Evolutionary conservation across 2,888 invertebrate genomes (phyloP), one percentile per base, ranked within the genome.

Genomic region (Oithona nana): DNA sequence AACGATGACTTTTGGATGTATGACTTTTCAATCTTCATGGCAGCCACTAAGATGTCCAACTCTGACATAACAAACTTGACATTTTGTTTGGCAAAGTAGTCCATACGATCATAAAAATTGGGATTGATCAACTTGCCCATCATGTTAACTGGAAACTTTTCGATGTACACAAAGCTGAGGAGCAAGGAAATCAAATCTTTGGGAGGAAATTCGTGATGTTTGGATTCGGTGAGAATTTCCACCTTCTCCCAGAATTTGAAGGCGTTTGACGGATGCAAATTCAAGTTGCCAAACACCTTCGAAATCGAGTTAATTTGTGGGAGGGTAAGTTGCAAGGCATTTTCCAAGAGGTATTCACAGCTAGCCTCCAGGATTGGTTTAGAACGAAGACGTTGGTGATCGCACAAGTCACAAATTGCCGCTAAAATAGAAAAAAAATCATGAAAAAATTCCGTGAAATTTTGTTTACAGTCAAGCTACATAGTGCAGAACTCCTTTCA

Each of bases 81-180:
- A 26, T 59, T 49, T 1, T 2, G 3, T 24, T 8, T 8, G 26
- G 48, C 26, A 8, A 48, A 49, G 11, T 69, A 67, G 64, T 75
- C 76, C 49, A 82, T 70, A 68, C 78, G 76, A 16, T 77, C 74
- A 63, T 82, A 70, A 69, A 82, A 81, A 65, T 79, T 76, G 16
- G 79, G 74, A 66, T 77, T 79, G 67, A 83, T 80, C 62, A 83
- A 72, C 68, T 75, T 78, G 28, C 76, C 73, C 0, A 79, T 75
- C 68, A 83, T 77, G 67, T 78, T 77, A 3, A 79, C 66, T 3
- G 83, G 83, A 71, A 78, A 78, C 68, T 78, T 77, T 59, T 78
- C 75, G 28, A 81, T 69, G 70, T 81, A 83, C 60, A 81, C 75
- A 68, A 79, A 81, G 16, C 81, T 76, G n/a, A 83, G 71, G 63